Evolutionary conservation across 2,888 invertebrate genomes (phyloP).

Genomic region (Nymphalis urticae): DNA sequence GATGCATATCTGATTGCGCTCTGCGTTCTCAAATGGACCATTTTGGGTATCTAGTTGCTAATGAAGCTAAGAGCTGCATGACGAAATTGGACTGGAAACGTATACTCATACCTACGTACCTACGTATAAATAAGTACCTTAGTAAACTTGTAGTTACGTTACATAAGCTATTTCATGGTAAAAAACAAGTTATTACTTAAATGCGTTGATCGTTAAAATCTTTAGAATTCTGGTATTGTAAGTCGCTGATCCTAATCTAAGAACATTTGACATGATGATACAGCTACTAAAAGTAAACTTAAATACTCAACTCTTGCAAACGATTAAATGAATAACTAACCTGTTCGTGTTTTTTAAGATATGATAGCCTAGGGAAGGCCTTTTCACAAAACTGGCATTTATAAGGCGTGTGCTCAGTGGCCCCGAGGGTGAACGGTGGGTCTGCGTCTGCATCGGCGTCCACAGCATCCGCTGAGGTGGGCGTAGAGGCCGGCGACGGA

Average conservation of each 20-base stretch:
- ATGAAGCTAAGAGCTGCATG: slow-evolving; percentile 69
- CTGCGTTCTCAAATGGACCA: slow-evolving; percentile 76
- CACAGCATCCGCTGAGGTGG: slow-evolving; percentile 84
- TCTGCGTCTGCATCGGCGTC: slow-evolving; percentile 84
- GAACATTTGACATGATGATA: not conserved
- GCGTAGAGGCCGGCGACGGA: slow-evolving; percentile 84
- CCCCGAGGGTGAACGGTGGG: slow-evolving; percentile 84
- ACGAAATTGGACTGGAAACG: slow-evolving; percentile 71
- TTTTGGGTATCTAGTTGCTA: slow-evolving; percentile 80
- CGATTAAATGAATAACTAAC: slow-evolving; percentile 70
- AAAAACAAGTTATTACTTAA: slow-evolving; percentile 28
- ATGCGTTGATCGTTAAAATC: slow-evolving; percentile 21
- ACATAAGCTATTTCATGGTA: slow-evolving; percentile 60
- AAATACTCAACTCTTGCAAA: not conserved
- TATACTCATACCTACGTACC: slow-evolving; percentile 70
- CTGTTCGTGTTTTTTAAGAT: slow-evolving; percentile 96
- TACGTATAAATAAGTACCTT: slow-evolving; percentile 54
- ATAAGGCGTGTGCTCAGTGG: slow-evolving; percentile 90
- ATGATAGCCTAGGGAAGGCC: slow-evolving; percentile 92
- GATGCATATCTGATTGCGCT: slow-evolving; percentile 75
- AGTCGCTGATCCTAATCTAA: slow-evolving; percentile 18
- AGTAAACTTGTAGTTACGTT: slow-evolving; percentile 59
- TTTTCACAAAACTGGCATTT: slow-evolving; percentile 96
- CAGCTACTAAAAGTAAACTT: not conserved
- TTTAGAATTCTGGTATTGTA: slow-evolving; percentile 12